A percentile compares a stretch with the other conserved stretches of the same genome.
These are phyloP conservation scores for Bombus soroeensis DNA, from an alignment of 1,140 invertebrate genomes.

Conservation along the genomic window DNA sequence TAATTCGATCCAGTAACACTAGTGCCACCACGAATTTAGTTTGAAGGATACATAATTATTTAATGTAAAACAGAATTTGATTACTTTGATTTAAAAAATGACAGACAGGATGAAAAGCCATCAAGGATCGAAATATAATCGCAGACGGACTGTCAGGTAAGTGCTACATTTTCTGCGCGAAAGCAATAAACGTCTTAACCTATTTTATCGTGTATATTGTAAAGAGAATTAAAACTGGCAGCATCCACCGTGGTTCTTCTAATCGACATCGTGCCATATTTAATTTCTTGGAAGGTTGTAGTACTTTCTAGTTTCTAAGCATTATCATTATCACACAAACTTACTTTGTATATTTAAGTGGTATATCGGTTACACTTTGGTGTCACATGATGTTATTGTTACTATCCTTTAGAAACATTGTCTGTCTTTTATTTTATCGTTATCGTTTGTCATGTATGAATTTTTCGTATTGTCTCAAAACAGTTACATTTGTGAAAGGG, in stretches of 20 bases:
- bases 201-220: not conserved
- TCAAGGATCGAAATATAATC: not conserved
- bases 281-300: not conserved
- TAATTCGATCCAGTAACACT: conserved; percentile 3
- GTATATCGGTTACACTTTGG: not conserved
- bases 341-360: not conserved
- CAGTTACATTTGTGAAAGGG: not conserved
- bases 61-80: no score
- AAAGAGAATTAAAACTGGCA: conserved; percentile 38
- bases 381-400: not conserved
- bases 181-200: conserved; percentile 41
- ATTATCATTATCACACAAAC: not conserved
- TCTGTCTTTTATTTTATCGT: not conserved
- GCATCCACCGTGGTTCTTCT: not conserved
- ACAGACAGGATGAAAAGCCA: not conserved
- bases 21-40: not conserved
- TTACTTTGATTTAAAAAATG: conserved; percentile 3
- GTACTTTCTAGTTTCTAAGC: not conserved
- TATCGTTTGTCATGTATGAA: no score
- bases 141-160: conserved; percentile 28
- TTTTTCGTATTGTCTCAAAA: not conserved
- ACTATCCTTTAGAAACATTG: no score
- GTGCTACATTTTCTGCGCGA: not conserved
- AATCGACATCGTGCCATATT: not conserved
- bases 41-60: not conserved